phyloP scores from a whole-genome alignment of 2,888 invertebrate genomes.

The Sinhomidia bicolor region DNA sequence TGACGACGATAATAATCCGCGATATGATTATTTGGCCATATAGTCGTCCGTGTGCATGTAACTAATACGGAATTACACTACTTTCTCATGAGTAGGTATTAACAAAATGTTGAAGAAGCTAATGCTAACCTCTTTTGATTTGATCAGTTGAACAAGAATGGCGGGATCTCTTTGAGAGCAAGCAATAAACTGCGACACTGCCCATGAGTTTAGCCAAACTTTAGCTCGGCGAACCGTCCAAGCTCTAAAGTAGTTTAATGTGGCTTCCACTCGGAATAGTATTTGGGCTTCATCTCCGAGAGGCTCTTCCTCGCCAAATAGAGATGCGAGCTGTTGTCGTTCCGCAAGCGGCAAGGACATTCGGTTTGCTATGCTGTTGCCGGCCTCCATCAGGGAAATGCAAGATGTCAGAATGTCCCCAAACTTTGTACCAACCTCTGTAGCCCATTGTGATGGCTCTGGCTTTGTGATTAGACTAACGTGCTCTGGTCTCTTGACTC shows the following conservation, averaged over 20 bases:
- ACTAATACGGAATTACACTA: no score
- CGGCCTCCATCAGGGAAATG: slow-evolving; percentile 75
- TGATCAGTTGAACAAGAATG: slow-evolving; percentile 76
- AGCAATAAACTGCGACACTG: slow-evolving; percentile 79
- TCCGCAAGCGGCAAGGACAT: slow-evolving; percentile 61
- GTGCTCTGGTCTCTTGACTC: slow-evolving; percentile 79
- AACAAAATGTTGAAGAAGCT: no score
- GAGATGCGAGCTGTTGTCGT: slow-evolving; percentile 46
- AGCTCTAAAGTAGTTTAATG: slow-evolving; percentile 77
- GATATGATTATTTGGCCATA: no score
- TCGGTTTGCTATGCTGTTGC: slow-evolving; percentile 56
- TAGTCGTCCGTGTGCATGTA: no score
- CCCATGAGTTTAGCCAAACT: slow-evolving; percentile 80
- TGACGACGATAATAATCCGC: background rate
- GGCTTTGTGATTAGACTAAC: slow-evolving; percentile 74
- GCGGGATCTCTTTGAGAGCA: slow-evolving; percentile 79
- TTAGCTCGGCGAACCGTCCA: slow-evolving; percentile 79
- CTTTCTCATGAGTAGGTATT: no score
- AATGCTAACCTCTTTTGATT: slow-evolving; percentile 75
- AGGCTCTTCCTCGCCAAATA: slow-evolving; percentile 75
- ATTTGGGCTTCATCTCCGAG: slow-evolving; percentile 79
- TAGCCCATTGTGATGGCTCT: slow-evolving; percentile 74
- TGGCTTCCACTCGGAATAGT: slow-evolving; percentile 79
- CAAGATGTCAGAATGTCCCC: slow-evolving; percentile 77
- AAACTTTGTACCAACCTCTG: slow-evolving; percentile 77